A percentile compares a stretch with the other conserved stretches of the same genome.
These are phyloP conservation scores for Capromys pilorides DNA, from an alignment of 2,797 vertebrate species.

Conservation along the genomic window DNA sequence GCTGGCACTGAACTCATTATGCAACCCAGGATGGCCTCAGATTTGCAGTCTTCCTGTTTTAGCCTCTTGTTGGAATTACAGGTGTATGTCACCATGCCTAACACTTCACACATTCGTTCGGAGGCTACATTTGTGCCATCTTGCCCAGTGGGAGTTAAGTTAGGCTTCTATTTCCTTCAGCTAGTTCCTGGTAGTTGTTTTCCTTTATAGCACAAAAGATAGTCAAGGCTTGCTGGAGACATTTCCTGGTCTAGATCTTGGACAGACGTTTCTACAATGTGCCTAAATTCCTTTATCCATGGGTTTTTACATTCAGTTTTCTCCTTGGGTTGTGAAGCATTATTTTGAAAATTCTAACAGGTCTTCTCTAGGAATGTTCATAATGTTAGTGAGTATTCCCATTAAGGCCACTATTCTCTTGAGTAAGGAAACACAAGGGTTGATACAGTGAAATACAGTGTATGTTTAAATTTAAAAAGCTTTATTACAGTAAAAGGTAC, in stretches of 20 bases:
- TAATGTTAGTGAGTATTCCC: background rate
- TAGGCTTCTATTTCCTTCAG: background rate
- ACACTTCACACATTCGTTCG: background rate
- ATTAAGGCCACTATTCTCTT: background rate
- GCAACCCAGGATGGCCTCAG: background rate
- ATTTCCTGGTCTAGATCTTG: background rate
- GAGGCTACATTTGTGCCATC: background rate
- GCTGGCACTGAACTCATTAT: background rate
- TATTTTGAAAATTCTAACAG: background rate
- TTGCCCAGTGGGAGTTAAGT: background rate
- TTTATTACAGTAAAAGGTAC: background rate
- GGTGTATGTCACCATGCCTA: background rate
- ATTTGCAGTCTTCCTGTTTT: background rate
- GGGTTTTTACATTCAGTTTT: background rate
- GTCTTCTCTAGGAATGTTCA: background rate
- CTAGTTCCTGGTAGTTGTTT: background rate
- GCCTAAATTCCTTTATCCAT: background rate
- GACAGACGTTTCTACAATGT: background rate
- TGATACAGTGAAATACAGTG: background rate
- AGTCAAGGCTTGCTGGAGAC: background rate
- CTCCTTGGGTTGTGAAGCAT: background rate
- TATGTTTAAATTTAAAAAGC: background rate
- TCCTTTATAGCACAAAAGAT: background rate
- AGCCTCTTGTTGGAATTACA: background rate
- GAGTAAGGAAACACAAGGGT: background rate